Evolutionary conservation across 1,140 invertebrate genomes (phyloP).

Genomic region (Neodiprion virginianus): DNA sequence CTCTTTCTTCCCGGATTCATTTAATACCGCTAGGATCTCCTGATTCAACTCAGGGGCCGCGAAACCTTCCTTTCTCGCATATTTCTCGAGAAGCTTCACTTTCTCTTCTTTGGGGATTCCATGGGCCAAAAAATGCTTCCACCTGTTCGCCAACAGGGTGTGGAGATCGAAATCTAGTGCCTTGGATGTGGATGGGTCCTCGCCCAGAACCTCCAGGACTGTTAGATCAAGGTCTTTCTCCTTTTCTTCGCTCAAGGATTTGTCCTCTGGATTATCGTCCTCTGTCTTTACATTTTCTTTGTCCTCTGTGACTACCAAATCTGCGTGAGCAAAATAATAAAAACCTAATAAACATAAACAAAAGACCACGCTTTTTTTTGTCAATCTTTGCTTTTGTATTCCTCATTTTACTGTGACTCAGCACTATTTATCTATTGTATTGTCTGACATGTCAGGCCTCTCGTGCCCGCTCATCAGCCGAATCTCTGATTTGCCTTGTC

Average conservation of each 20-base stretch:
- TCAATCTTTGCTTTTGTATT: not conserved
- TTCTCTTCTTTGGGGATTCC: constrained; percentile 19
- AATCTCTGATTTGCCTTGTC: not conserved
- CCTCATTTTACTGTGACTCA: not conserved
- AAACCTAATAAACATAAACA: not conserved
- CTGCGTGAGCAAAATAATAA: not conserved
- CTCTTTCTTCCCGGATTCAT: constrained; percentile 20
- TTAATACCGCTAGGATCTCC: constrained; percentile 14
- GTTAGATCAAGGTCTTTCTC: constrained; percentile 12
- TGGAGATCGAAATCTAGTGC: constrained; percentile 21
- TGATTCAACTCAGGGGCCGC: constrained; percentile 21
- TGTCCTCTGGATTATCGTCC: not conserved
- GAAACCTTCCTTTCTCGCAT: constrained; percentile 15
- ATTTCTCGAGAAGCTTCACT: constrained; percentile 18
- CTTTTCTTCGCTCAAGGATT: not conserved
- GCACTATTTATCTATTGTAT: not conserved
- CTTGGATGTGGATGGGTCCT: constrained; percentile 24
- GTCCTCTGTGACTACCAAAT: not conserved
- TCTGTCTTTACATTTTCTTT: constrained; percentile 14
- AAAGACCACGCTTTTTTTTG: no score
- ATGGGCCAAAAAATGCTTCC: constrained; percentile 23
- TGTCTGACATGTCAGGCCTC: constrained; percentile 10
- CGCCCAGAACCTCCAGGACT: constrained; percentile 24
- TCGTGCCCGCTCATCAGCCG: constrained; percentile 18
- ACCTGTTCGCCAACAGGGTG: constrained; percentile 19